Evolutionary conservation across 2,797 vertebrate genomes (phyloP), one percentile per base, ranked within the genome.

Genomic region (Halcyon leucocephala): DNA sequence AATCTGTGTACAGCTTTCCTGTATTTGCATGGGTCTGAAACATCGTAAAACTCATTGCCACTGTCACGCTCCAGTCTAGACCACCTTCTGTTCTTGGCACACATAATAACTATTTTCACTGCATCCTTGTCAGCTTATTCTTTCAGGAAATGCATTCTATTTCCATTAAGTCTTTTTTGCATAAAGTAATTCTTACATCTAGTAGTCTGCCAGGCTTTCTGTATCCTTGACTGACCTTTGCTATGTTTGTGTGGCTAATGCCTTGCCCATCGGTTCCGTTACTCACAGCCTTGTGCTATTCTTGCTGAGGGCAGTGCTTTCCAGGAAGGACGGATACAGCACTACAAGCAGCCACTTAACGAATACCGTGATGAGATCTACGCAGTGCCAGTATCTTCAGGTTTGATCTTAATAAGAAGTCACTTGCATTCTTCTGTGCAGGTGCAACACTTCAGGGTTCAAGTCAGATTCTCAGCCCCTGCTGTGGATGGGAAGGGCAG

Each of bases 91-190:
- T 35, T 94, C 61, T 77, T 84, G 82, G 90, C 91, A 93, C 39
- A 67, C 60, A 39, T 28, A 69, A 82, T 28, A 85, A 89, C 79
- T 73, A 64, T 85, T 94, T 94, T 86, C 92, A 93, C 55, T 69
- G 37, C 61, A 94, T 65, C 82, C 37, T 77, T 86, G 89, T 79
- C 65, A 79, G 79, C 21, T 84, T 72, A 48, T 35, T 92, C 73
- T 94, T 95, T 91, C 90, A 95, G 61, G 58, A 93, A 96, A 90
- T 42, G 41, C 60, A 78, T 93, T 93, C 33, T 74, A 35, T 80
- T 93, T 80, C 89, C 80, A 89, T 86, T 81, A 82, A 90, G 51
- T 66, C 52, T 41, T 60, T 89, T 82, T 64, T 90, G 64, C 83
- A 95, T 89, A 48, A 93, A 92, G 55, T 51, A 66, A 65, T 64